A percentile compares a stretch with the other conserved stretches of the same genome.
These are phyloP conservation scores for Drosophila chauvacae DNA, from an alignment of 1,140 invertebrate genomes.

Conservation along the genomic window DNA sequence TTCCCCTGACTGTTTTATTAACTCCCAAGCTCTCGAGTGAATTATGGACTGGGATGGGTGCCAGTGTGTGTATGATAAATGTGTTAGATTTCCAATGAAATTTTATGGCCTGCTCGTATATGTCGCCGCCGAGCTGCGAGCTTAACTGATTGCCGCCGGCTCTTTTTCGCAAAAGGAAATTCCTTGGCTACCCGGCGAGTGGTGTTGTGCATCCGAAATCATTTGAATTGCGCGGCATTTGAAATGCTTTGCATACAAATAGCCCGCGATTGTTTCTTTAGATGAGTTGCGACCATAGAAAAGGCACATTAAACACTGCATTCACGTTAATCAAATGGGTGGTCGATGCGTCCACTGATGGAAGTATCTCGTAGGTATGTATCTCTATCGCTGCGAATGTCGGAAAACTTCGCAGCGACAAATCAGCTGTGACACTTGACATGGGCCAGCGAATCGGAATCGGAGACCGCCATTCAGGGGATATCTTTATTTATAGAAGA, in stretches of 20 bases:
- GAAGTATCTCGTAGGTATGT: conserved; percentile 1
- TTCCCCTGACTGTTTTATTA: conserved; percentile 23
- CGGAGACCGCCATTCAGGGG: conserved; percentile 30
- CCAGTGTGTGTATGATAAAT: conserved; percentile 62
- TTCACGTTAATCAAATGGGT: conserved; percentile 37
- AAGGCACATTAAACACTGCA: conserved; percentile 21
- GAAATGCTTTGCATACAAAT: conserved; percentile 75
- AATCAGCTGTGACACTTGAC: conserved; percentile 61
- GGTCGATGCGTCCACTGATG: conserved; percentile 10
- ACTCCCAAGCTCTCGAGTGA: conserved; percentile 38
- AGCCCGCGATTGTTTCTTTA: conserved; percentile 36
- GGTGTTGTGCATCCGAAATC: conserved; percentile 49
- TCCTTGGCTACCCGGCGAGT: background rate
- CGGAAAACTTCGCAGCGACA: conserved; percentile 32
- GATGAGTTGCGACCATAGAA: conserved; percentile 30
- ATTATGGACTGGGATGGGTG: conserved; percentile 53
- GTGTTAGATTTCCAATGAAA: conserved; percentile 81
- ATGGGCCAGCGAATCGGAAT: conserved; percentile 38
- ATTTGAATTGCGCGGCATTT: conserved; percentile 53
- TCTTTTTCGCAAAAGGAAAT: conserved; percentile 52
- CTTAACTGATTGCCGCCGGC: conserved; percentile 50
- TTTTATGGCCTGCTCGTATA: conserved; percentile 55
- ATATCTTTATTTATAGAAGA: conserved; percentile 39
- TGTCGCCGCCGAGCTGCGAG: conserved; percentile 44
- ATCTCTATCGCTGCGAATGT: conserved; percentile 10